Evolutionary conservation across 2,888 invertebrate genomes (phyloP).

Genomic region (Rapana venosa): DNA sequence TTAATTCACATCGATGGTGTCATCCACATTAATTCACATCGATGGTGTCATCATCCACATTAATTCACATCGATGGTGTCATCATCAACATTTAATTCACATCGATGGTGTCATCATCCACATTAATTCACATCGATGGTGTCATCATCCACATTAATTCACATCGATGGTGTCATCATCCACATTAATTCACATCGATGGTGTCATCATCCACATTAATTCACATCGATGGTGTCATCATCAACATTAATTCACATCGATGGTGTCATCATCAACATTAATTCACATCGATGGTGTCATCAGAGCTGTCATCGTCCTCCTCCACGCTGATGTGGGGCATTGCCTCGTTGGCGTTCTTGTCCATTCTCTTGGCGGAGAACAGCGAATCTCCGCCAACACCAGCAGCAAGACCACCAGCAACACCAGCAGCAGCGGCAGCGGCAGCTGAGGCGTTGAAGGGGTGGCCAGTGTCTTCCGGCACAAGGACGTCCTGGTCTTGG

Average conservation of each 20-base stretch:
- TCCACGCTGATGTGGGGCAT: background rate
- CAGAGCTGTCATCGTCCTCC: background rate
- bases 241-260: background rate
- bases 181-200: background rate
- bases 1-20: too few species aligned
- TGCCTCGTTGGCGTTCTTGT: background rate
- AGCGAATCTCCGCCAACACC: background rate
- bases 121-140: too few species aligned
- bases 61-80: background rate
- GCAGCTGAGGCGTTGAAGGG: background rate
- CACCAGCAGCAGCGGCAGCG: too few species aligned
- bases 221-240: background rate
- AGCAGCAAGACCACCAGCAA: too few species aligned
- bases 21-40: too few species aligned
- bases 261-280: background rate
- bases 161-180: background rate
- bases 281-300: conserved; percentile 15
- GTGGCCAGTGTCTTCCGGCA: background rate
- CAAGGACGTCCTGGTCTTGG: too few species aligned
- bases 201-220: background rate
- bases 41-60: too few species aligned
- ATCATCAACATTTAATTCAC: background rate
- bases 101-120: too few species aligned
- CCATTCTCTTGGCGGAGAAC: conserved; percentile 8
- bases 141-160: too few species aligned